Base-by-base conservation (phyloP, 2,113 vertebrate genomes). In the Turnix velox region DNA sequence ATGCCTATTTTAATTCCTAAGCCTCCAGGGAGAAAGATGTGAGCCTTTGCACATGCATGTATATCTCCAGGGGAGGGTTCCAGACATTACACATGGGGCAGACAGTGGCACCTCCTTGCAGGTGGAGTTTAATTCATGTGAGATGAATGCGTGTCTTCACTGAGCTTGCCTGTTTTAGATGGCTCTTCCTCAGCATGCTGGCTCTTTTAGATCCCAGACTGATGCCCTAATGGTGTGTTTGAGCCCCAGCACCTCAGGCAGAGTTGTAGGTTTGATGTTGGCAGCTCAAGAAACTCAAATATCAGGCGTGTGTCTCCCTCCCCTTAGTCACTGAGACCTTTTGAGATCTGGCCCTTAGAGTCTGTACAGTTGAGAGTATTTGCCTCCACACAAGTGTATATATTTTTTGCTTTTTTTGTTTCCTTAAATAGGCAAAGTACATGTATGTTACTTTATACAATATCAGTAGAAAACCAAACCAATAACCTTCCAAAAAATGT, bases 261-360 rank as follows among this genome's bases (percentile, higher is more conserved):
- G 37, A 15, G 23, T 7, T 69, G 19, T n/a, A 27, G 39, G 35
- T 67, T 84, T 2, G 3, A 18, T 35, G 24, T 43, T 48, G 45
- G 58, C 49, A 76, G 40, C 40, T 11, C 37, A 58, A 22, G 18
- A 90, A 87, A 69, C 55, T 31, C n/a, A 65, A 55, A 69, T 22
- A 43, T 61, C 28, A 19, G 45, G 39, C 33, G 19, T 51, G 1
- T 0, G 28, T 61, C 52, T 1, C 3, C 16, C 11, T 35, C 14
- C 13, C 28, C 45, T 48, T 69, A 31, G 49, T 43, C 31, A 58
- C 42, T 1, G 0, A 80, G 61, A 61, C 25, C 14, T 63, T 85
- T 52, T 48, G 33, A 66, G 58, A 73, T 57, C 30, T 2, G 3
- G 7, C 27, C 85, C 25, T 63, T 19, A 28, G 45, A 54, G 18